A percentile compares a stretch with the other conserved stretches of the same genome.
Evolutionary conservation across 2,888 invertebrate genomes (phyloP).

Genomic region (Caenorhabditis sinica): DNA sequence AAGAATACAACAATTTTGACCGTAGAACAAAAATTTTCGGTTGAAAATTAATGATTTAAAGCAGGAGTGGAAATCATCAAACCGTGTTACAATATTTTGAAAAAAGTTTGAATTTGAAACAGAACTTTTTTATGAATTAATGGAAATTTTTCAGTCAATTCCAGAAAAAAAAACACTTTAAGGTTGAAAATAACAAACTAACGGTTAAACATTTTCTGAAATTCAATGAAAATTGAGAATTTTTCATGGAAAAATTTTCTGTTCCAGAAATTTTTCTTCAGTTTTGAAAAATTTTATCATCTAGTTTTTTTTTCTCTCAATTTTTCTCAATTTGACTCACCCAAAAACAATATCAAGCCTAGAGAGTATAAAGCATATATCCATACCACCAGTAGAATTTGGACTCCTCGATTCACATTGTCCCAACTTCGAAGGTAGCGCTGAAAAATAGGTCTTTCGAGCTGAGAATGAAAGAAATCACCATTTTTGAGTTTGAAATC

Average conservation of each 20-base stretch:
- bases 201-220: too few relatives aligned
- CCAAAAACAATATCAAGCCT: conserved; percentile 50
- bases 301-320: too few relatives aligned
- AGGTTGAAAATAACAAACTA: too few relatives aligned
- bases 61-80: too few relatives aligned
- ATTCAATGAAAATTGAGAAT: not conserved
- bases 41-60: too few relatives aligned
- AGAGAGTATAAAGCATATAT: conserved; percentile 58
- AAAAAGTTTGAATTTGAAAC: too few relatives aligned
- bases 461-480: not conserved
- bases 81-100: too few relatives aligned
- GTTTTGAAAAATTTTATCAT: not conserved
- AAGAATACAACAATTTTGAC: too few relatives aligned
- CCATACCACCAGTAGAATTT: conserved; percentile 63
- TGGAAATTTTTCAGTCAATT: too few relatives aligned
- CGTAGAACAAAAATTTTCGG: too few relatives aligned
- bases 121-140: too few relatives aligned
- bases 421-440: conserved; percentile 60
- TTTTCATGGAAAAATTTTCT: not conserved
- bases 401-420: conserved; percentile 42
- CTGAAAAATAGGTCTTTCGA: conserved; percentile 37
- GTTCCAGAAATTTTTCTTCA: not conserved
- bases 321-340: conserved; percentile 25
- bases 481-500: not conserved
- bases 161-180: too few relatives aligned